Percentiles rank a stretch among this genome's conserved stretches.
Evolutionary conservation across 2,113 vertebrate genomes (phyloP).

Genomic region (Pollimyrus isidori): DNA sequence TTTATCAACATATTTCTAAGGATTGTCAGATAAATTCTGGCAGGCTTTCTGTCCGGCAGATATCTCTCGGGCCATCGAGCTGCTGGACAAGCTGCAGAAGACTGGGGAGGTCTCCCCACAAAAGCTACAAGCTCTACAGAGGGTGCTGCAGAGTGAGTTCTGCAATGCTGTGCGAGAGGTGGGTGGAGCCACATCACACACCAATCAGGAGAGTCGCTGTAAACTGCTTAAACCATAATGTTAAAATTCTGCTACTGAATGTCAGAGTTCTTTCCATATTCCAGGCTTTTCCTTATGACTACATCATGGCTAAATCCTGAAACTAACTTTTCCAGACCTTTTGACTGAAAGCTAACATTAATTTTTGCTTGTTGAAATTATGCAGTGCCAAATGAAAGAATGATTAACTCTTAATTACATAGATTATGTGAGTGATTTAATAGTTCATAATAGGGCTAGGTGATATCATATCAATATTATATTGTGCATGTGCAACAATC

Average conservation of each 20-base stretch:
- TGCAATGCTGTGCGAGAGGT: conserved; percentile 96
- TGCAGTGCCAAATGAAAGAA: background rate
- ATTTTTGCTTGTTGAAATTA: background rate
- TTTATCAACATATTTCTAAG: background rate
- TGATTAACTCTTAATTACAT: background rate
- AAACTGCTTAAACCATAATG: background rate
- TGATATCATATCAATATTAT: too few species aligned
- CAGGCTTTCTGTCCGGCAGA: conserved; percentile 54
- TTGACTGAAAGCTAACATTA: background rate
- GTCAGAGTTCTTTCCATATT: background rate
- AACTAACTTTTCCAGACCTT: background rate
- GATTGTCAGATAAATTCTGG: background rate
- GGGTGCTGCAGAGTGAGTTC: conserved; percentile 96
- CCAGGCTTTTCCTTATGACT: background rate
- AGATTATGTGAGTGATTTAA: background rate
- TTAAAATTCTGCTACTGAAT: background rate
- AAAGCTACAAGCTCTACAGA: conserved; percentile 92
- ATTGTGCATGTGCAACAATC: too few species aligned
- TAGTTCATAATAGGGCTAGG: background rate
- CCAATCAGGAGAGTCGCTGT: background rate
- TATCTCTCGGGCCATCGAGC: conserved; percentile 91
- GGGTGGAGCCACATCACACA: conserved; percentile 27
- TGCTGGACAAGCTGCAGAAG: conserved; percentile 91
- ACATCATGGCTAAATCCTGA: background rate
- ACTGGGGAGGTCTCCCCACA: conserved; percentile 94